phyloP scores from a whole-genome alignment of 64 coral and sea anemone genomes.

The Hydrozoanthus tunicans region DNA sequence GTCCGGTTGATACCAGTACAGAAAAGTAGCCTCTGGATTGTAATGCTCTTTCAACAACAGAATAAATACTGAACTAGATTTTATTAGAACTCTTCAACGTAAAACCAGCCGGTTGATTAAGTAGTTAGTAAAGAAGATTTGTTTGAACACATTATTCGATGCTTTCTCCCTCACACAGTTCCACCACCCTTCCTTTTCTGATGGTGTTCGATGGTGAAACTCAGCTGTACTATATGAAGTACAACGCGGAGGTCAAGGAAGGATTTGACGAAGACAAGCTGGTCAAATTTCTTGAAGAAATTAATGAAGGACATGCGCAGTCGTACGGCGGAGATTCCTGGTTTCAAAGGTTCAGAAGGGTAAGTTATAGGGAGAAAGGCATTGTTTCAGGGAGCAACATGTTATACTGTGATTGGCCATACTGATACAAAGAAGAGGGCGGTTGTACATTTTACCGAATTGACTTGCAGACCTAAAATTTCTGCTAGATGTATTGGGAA shows the following conservation, averaged over 20 bases:
- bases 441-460: neutral
- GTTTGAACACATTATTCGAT: neutral
- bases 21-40: no score
- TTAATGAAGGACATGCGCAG: constrained; percentile 65
- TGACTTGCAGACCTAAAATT: no score
- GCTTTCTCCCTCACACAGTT: constrained; percentile 15
- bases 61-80: no score
- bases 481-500: no score
- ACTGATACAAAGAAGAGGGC: neutral
- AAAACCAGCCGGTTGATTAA: neutral
- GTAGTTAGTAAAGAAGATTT: neutral
- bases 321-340: constrained; percentile 84
- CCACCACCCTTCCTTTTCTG: constrained; percentile 65
- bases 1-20: no score
- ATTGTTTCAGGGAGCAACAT: neutral
- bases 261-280: constrained; percentile 71
- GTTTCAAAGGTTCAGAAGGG: constrained; percentile 76
- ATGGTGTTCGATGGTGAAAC: constrained; percentile 79
- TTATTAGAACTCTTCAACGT: neutral
- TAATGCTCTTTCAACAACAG: no score
- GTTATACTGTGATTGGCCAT: neutral
- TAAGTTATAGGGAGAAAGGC: neutral
- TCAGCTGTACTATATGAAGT: constrained; percentile 80
- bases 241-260: constrained; percentile 71
- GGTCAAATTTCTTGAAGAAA: constrained; percentile 72